Base-by-base conservation (phyloP, 2,888 invertebrate genomes). In the Melipona bicolor region DNA sequence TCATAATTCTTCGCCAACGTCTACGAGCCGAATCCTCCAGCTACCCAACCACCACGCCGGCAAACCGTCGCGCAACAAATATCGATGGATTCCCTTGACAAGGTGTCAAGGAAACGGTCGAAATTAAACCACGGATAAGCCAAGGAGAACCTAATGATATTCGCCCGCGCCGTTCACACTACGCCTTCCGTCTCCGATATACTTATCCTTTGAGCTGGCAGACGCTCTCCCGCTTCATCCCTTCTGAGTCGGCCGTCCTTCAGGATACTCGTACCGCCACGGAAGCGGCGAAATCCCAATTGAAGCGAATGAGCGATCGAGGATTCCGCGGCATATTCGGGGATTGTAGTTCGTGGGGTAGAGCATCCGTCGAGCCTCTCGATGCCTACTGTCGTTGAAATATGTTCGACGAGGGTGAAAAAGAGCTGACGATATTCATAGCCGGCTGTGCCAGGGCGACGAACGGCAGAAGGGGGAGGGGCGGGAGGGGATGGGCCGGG, bases 401-500 rank as follows among this genome's bases (percentile, higher is more conserved):
- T 92, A 91, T 92, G 92, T 92, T 93, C 92, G 93, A 93, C 91
- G 91, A 91, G 92, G 92, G 92, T 92, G 91, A 93, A 93, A 93
- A 93, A 93, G 90, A 92, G 93, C 93, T 93, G 93, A 93, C 93
- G 93, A 92, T 92, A 92, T 92, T 92, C 93, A 91, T 91, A 91
- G 89, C 89, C 86, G 85, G 75, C 73, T 56, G 76, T 56, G 70
- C 52, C 81, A 59, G 79, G 70, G 81, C 78, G 71, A 21, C 65
- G 65, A 68, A 61, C 68, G 73, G 79, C 73, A 75, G n/a, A 65
- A 52, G 69, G 75, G 79, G 77, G 75, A 6, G 5, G 32, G 71
- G 77, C 71, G 73, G 13, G 27, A 24, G n/a, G n/a, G 71, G 70
- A 17, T 36, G 36, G 36, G 6, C 6, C 72, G 59, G 77, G 77